These are phyloP conservation scores for Genyomyrus donnyi DNA, from an alignment of 2,113 vertebrate genomes.

Conservation along the genomic window DNA sequence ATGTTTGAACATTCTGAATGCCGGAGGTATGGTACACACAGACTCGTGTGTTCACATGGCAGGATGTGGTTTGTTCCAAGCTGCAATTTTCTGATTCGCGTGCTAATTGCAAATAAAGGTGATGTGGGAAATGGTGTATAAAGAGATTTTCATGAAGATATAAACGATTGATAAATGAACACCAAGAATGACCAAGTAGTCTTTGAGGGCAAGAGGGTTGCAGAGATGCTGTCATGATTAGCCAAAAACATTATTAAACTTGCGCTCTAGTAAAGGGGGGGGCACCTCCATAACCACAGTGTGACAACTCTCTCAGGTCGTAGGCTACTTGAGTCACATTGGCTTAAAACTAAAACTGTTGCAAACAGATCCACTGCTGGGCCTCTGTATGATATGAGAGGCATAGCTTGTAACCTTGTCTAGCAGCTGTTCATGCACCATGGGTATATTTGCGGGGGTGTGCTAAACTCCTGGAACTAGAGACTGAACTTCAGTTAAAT, in stretches of 20 bases:
- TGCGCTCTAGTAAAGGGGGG: not conserved
- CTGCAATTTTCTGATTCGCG: not conserved
- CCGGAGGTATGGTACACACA: not conserved
- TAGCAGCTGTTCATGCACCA: not conserved
- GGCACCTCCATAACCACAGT: not conserved
- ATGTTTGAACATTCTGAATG: not conserved
- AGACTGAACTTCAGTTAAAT: not conserved
- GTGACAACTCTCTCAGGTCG: not conserved
- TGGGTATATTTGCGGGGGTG: not conserved
- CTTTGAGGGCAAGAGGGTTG: not conserved
- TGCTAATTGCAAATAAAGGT: not conserved
- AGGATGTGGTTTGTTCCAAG: slow-evolving; percentile 4
- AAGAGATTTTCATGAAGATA: not conserved
- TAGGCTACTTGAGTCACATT: not conserved
- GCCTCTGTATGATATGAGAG: not conserved
- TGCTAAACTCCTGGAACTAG: not conserved
- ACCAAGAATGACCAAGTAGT: not conserved
- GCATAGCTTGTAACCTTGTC: not conserved
- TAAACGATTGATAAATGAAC: not conserved
- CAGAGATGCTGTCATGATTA: not conserved
- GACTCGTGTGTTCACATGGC: not conserved
- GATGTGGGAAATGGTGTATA: not conserved
- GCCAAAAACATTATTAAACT: not conserved
- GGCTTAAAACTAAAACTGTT: not conserved
- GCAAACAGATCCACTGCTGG: not conserved